These are phyloP conservation scores for Micronisus gabar DNA, from an alignment of 2,113 vertebrate species.

Conservation along the genomic window DNA sequence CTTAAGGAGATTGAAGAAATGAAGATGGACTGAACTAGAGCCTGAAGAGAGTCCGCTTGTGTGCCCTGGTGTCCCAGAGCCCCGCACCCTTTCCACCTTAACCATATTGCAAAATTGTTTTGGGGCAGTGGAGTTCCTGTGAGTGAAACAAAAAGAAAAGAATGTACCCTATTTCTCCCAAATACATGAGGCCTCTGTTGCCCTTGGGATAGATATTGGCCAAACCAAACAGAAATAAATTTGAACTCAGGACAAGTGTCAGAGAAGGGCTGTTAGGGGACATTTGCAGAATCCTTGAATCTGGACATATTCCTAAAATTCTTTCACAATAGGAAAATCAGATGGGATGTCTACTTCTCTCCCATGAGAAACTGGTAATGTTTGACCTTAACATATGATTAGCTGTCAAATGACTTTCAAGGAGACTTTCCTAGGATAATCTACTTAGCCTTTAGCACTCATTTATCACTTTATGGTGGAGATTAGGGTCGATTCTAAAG, in stretches of 20 bases:
- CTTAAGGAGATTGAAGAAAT: neutral
- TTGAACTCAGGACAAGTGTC: neutral
- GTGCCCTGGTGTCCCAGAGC: neutral
- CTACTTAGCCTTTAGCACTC: slow-evolving; percentile 49
- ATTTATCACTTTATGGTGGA: slow-evolving; percentile 33
- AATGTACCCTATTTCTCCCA: neutral
- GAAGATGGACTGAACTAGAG: neutral
- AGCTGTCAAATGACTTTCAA: slow-evolving; percentile 44
- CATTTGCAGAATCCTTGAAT: neutral
- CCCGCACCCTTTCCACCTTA: neutral
- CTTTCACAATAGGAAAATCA: neutral
- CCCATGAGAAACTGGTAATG: neutral
- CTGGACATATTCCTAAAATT: neutral
- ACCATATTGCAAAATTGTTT: neutral
- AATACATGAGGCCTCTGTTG: neutral
- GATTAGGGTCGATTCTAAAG: slow-evolving; percentile 15
- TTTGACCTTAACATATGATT: slow-evolving; percentile 29
- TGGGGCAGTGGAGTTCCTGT: neutral
- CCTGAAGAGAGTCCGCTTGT: neutral
- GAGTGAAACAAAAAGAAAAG: neutral
- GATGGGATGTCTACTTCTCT: neutral
- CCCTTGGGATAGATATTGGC: neutral
- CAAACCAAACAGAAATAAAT: neutral
- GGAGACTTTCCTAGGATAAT: slow-evolving; percentile 32
- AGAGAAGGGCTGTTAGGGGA: neutral